Base-by-base conservation (phyloP, 2,888 invertebrate genomes). In the Gymnoscelis rufifasciata region DNA sequence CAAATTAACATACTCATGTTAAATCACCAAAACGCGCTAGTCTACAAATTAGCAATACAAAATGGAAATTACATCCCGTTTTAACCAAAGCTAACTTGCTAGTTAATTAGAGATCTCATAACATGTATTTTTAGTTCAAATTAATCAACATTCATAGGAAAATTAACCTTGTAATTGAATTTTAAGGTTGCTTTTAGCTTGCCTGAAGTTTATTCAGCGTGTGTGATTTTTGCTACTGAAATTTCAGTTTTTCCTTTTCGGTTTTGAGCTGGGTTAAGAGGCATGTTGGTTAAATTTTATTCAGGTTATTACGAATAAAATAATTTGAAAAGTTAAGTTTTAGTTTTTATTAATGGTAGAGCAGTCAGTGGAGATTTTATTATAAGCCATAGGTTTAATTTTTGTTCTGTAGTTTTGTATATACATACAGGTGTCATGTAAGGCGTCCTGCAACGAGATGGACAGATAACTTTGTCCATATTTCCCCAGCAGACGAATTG, bases 21-120 rank as follows among this genome's bases (percentile, higher is more conserved):
- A 24, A 43, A 24, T 38, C 8, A 31, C 13, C 23, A 31, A 37
- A 43, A 38, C 41, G 31, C 29, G 13, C 23, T 4, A 28, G 36
- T 38, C 15, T 31, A 38, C 41, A 50, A 54, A 51, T 54, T 47
- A 53, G 47, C 39, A 35, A 55, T 52, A 54, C 52, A 49, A 54
- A 59, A 60, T 57, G 57, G 36, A 61, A 66, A 64, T 65, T 64
- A 62, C 56, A 59, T 60, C 52, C 56, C 54, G 54, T 52, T 36
- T 65, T 64, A 64, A 61, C 60, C 62, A 56, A 57, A 56, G 51
- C 61, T 59, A 45, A 53, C 58, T 57, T 56, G 56, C 56, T 52
- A 56, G 64, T 63, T 68, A 68, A 68, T 68, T 67, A 64, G 61
- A 59, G 60, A 60, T 63, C 60, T 66, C 64, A 64, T 65, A 64